Evolutionary conservation across 2,113 vertebrate species (phyloP).

Genomic region (Lagopus muta): DNA sequence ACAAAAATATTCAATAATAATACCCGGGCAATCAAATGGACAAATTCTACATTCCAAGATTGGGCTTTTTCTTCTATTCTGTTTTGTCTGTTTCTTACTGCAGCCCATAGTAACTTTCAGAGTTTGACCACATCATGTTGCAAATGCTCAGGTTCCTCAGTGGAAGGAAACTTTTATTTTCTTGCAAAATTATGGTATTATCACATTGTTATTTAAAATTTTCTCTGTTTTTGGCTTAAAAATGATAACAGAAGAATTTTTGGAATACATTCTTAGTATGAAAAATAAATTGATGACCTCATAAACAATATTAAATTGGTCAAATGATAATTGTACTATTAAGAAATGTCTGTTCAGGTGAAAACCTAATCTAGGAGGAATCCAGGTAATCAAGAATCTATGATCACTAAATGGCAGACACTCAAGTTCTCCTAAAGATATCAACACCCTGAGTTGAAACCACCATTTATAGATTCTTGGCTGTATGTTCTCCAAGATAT

Average conservation of each 20-base stretch:
- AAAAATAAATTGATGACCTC: background rate
- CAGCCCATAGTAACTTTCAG: background rate
- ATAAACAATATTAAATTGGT: background rate
- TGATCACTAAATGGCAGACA: background rate
- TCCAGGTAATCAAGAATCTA: background rate
- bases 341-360: background rate
- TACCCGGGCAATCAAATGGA: background rate
- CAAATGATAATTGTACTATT: background rate
- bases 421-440: background rate
- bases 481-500: rapidly evolving
- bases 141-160: background rate
- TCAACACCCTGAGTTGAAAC: background rate
- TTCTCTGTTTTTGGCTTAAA: background rate
- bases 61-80: background rate
- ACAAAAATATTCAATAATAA: background rate
- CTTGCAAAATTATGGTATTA: background rate
- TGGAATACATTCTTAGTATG: background rate
- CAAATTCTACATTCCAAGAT: background rate
- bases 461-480: rapidly evolving
- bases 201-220: background rate
- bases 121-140: background rate
- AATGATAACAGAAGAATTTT: rapidly evolving
- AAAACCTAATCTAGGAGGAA: background rate
- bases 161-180: background rate
- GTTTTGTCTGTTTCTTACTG: background rate